Evolutionary conservation across 2,797 vertebrate genomes (phyloP), one percentile per base, ranked within the genome.

Genomic region (Coracias cyanogaster): DNA sequence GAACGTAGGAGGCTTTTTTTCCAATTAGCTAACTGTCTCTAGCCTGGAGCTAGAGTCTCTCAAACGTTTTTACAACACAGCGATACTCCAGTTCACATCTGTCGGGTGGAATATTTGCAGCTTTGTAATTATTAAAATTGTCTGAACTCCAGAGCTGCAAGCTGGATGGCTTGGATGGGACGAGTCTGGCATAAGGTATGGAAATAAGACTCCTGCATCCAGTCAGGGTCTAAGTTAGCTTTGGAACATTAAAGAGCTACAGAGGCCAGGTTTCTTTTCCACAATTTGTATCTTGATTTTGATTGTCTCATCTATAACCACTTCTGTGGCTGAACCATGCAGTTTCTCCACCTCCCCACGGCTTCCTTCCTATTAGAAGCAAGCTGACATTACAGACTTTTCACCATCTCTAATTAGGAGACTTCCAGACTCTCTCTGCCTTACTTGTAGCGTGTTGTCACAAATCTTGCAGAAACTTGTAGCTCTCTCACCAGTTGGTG

Each of bases 51-150:
- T 82, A 89, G 21, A 72, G 74, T 89, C 94, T 97, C 97, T 97
- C 97, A 89, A 86, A 90, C 90, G 96, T 94, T 98, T 98, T 96
- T 95, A 95, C 86, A 84, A 85, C 88, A 80, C 83, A 79, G 72
- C 3, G 1, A 69, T 52, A 83, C 92, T 94, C 95, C 96, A 96
- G 65, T 78, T 91, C 87, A 94, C 93, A 90, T 95, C 97, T 98
- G 97, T 96, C 97, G 96, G 76, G 77, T 91, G 60, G 84, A 87
- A 87, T 90, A 92, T 70, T 87, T 91, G 95, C 46, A 90, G 57
- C 92, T 88, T 70, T 65, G 70, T 86, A 94, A 95, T 97, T 93
- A 95, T 72, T 91, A 85, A 94, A 96, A 79, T 80, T 35, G 19
- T 93, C 95, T 84, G 60, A 94, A 86, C 83, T 93, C 58, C 54